Evolutionary conservation across 1,140 invertebrate species (phyloP).

Genomic region (Copidosoma floridanum): DNA sequence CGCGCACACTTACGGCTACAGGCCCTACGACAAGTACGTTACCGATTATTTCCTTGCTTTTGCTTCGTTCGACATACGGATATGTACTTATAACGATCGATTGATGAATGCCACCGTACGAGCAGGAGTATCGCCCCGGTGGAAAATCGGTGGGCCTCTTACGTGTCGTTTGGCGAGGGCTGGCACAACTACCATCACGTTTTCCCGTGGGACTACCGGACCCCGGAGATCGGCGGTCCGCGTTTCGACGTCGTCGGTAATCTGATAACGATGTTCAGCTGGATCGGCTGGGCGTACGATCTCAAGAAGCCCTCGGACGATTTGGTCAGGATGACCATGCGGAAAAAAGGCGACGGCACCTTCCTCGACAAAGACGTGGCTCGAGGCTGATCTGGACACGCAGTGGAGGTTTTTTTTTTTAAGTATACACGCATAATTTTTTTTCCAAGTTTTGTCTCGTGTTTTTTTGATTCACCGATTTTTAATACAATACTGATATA

Average conservation of each 20-base stretch:
- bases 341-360: background rate
- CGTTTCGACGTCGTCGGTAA: conserved; percentile 67
- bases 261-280: conserved; percentile 72
- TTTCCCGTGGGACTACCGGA: conserved; percentile 85
- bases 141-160: conserved; percentile 69
- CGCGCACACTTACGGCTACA: conserved; percentile 85
- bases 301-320: conserved; percentile 55
- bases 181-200: conserved; percentile 97
- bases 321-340: conserved; percentile 1
- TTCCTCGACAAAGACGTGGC: background rate
- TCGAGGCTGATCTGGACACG: no score
- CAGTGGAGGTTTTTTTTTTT: no score
- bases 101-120: no score
- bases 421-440: no score
- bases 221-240: conserved; percentile 73
- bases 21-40: conserved; percentile 82
- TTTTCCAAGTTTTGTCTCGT: no score
- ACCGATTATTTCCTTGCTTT: background rate
- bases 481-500: no score
- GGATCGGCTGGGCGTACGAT: conserved; percentile 74
- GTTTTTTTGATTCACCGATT: no score
- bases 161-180: conserved; percentile 77
- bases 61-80: no score
- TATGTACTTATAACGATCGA: conserved; percentile 31
- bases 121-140: conserved; percentile 64